Evolutionary conservation across 2,888 invertebrate genomes (phyloP).

Genomic region (Mesopsocus fuscifrons): DNA sequence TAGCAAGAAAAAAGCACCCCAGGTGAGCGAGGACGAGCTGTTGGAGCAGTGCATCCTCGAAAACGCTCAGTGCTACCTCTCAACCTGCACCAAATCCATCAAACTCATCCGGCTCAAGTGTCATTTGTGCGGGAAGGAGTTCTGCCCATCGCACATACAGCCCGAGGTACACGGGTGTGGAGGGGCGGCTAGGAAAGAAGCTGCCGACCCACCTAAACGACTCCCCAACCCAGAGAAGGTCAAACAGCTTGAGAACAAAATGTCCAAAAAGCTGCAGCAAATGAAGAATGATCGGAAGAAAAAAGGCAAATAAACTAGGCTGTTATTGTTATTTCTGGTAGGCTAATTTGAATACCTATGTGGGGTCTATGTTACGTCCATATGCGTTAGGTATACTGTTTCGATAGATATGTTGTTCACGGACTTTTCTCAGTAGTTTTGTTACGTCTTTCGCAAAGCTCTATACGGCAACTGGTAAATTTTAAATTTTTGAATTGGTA

Average conservation of each 20-base stretch:
- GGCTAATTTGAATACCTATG: no score
- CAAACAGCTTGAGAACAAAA: slow-evolving; percentile 7
- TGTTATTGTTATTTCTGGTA: no score
- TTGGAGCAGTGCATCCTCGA: slow-evolving; percentile 1
- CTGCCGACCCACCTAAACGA: background rate
- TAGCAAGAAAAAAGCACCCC: background rate
- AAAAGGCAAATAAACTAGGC: slow-evolving; percentile 2
- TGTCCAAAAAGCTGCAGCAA: slow-evolving; percentile 4
- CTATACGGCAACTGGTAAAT: no score
- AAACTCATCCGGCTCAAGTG: slow-evolving; percentile 1
- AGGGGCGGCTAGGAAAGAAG: slow-evolving; percentile 3
- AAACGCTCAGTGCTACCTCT: background rate
- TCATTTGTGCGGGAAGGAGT: background rate
- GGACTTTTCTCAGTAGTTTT: no score
- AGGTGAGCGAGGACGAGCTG: background rate
- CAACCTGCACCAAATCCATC: slow-evolving; percentile 2
- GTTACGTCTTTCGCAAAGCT: no score
- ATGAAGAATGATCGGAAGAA: slow-evolving; percentile 6
- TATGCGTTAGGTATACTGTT: no score
- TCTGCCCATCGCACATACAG: slow-evolving; percentile 1
- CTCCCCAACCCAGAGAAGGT: background rate
- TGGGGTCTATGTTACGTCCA: no score
- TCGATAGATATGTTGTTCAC: no score
- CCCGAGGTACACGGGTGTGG: slow-evolving; percentile 6
- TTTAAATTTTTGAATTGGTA: no score